These are phyloP conservation scores for Dryobota labecula DNA, from an alignment of 2,888 invertebrate genomes.

Conservation along the genomic window DNA sequence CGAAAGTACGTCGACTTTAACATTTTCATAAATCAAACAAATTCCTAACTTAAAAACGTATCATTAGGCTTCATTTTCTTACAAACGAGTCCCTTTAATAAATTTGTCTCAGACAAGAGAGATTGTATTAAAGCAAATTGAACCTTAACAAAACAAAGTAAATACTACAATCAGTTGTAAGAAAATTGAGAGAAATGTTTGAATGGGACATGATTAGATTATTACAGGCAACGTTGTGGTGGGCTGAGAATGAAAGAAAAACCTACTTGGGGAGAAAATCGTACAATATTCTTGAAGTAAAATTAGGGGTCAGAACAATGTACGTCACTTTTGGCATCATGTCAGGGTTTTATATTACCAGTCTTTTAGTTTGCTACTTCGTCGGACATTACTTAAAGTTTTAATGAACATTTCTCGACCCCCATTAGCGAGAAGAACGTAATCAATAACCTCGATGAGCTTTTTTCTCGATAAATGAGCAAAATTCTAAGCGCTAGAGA, in stretches of 20 bases:
- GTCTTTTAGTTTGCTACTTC: constrained; percentile 1
- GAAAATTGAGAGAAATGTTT: constrained; percentile 37
- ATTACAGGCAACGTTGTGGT: constrained; percentile 58
- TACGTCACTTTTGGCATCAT: not conserved
- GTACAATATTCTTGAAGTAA: constrained; percentile 24
- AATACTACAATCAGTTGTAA: constrained; percentile 55
- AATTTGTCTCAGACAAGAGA: constrained; percentile 63
- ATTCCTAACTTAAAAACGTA: constrained; percentile 52
- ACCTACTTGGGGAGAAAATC: constrained; percentile 11
- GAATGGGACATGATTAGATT: constrained; percentile 67
- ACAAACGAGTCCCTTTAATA: constrained; percentile 61
- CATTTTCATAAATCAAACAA: constrained; percentile 42
- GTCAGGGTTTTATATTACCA: not conserved
- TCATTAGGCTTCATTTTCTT: constrained; percentile 60
- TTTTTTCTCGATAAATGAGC: constrained; percentile 23
- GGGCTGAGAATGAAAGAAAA: constrained; percentile 32
- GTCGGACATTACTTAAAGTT: not conserved
- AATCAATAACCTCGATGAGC: constrained; percentile 27
- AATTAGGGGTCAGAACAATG: not conserved
- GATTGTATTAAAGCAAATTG: constrained; percentile 57
- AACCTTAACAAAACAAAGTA: constrained; percentile 53
- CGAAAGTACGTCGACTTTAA: constrained; percentile 2
- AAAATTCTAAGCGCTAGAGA: not conserved
- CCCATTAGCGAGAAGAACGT: constrained; percentile 44
- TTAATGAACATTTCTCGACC: constrained; percentile 25